Evolutionary conservation across 2,113 vertebrate genomes (phyloP), one percentile per base, ranked within the genome.

Genomic region (Rhabdornis inornatus): DNA sequence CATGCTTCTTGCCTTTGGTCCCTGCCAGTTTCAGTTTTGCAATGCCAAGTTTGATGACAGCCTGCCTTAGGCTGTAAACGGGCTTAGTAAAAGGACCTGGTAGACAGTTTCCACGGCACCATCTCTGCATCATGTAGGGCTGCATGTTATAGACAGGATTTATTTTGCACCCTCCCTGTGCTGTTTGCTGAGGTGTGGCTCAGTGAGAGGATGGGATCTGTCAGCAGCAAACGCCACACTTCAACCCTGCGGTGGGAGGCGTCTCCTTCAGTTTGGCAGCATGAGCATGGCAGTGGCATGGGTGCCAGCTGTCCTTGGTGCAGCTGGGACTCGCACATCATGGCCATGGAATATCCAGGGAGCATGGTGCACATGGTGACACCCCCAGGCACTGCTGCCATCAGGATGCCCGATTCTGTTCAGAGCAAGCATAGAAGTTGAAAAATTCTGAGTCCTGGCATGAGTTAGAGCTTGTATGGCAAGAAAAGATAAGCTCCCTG

Each of bases 21-120:
- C n/a, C 76, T 92, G 90, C 79, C 88, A 95, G 92, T 83, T 83
- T 94, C 71, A 60, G 6, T 79, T 88, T 93, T 80, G 72, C 85
- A 78, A 16, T 85, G 88, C 88, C 76, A 93, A 37, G 44, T 90
- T 45, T 92, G 90, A 64, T 78, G 90, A 55, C 76, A 89, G 64
- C 64, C 64, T 90, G 88, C 89, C 79, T 85, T 44, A 52, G 76
- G 50, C 66, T 70, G 75, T 39, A 64, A 70, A 71, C 0, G 11
- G 28, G 31, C 59, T 86, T 75, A n/a, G 49, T 37, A 37, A 59
- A 88, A 75, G 80, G 64, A 86, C 47, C 24, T n/a, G 31, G 39
- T 56, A 93, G 70, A 55, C 18, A 39, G 21, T n/a, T 88, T 75
- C 44, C 68, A 31, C 2, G n/a, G 30, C 47, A n/a, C 37, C 3